Evolutionary conservation across 2,797 vertebrate species (phyloP), one percentile per base, ranked within the genome.

Genomic region (Gallinago stenura): DNA sequence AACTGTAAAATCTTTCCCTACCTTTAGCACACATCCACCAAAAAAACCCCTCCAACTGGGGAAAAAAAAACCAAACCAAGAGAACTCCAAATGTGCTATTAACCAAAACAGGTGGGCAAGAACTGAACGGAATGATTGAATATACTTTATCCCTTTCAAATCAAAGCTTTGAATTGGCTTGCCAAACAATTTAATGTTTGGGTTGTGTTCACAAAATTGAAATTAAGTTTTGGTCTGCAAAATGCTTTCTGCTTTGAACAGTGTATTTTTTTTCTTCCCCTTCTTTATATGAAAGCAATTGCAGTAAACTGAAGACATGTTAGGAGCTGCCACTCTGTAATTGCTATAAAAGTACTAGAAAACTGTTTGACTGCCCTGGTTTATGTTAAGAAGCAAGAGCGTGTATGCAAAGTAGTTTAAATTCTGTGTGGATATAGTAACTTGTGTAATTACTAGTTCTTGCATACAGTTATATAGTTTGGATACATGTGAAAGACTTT

Each of bases 211-310:
- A 65, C 53, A 81, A 90, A 83, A 64, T 9, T 43, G 33, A 83
- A 68, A 68, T 68, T 70, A 60, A 65, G 7, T 80, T 86, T 79
- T 33, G 10, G 3, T 73, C 12, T 84, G 30, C 35, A n/a, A 60
- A 81, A 84, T 4, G 7, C 4, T 28, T 88, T 68, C 30, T 57
- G 22, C 50, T 76, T 58, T 3, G 70, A 21, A n/a, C 8, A 51
- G 1, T 14, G 15, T 33, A 2, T 37, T 37, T 5, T 35, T 66
- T 57, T 5, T 25, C 10, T 54, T 50, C 4, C 5, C 50, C 1
- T 37, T 80, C 37, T 43, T 54, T 61, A 28, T 25, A 14, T 11
- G 22, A 83, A 83, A 80, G 17, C 19, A 53, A 7, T 70, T 88
- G 26, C 28, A 54, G 18, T 60, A 20, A 73, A 68, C 6, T 60